phyloP scores from a whole-genome alignment of 2,888 invertebrate species.

The Nebria brevicollis region DNA sequence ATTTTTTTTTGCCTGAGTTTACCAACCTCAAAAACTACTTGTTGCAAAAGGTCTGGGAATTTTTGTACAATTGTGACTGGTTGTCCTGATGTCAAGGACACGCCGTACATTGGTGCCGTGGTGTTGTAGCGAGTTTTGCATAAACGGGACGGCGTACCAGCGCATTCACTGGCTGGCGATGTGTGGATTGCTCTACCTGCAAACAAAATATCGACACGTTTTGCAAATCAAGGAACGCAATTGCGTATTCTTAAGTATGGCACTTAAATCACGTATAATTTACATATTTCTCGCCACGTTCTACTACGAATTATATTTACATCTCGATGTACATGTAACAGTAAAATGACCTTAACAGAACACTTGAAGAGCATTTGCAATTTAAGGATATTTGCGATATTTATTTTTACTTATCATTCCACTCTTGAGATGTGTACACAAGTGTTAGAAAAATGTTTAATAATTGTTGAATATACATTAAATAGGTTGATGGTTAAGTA shows the following conservation, averaged over 20 bases:
- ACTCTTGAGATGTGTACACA: background rate
- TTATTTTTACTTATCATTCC: background rate
- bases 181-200: constrained; percentile 58
- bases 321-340: background rate
- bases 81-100: constrained; percentile 90
- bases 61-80: constrained; percentile 94
- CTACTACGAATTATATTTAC: background rate
- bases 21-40: constrained; percentile 93
- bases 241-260: background rate
- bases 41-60: constrained; percentile 90
- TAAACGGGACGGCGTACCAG: constrained; percentile 77
- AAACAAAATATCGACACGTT: constrained; percentile 32
- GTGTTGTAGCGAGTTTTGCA: constrained; percentile 92
- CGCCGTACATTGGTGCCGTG: constrained; percentile 95
- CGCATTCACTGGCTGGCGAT: constrained; percentile 60
- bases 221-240: background rate
- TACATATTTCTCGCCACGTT: constrained; percentile 18
- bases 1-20: constrained; percentile 25
- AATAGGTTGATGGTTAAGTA: too few relatives aligned
- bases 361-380: background rate
- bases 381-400: background rate
- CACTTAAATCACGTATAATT: constrained; percentile 4
- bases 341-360: constrained; percentile 7
- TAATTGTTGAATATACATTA: too few relatives aligned
- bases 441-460: too few relatives aligned